Base-by-base conservation (phyloP, 2,113 vertebrate genomes). In the Hippocampus abdominalis region DNA sequence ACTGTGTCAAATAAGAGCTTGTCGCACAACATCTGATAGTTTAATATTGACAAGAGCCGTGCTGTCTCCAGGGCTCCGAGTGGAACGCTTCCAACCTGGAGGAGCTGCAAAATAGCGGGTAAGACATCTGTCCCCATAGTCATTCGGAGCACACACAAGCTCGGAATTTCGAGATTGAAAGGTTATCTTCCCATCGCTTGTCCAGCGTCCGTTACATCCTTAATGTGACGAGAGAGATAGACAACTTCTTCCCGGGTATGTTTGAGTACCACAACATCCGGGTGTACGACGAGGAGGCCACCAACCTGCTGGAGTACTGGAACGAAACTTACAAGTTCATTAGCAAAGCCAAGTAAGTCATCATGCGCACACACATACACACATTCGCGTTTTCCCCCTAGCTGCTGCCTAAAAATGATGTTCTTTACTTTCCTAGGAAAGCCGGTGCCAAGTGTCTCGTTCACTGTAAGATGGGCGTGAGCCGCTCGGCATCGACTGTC, bases 401-500 rank as follows among this genome's bases (percentile, higher is more conserved):
- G 48, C 18, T n/a, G 20, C 6, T 51, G 25, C n/a, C 51, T 1
- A 8, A 49, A 40, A 20, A 5, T 2, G 12, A 1, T 27, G 51
- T 16, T 57, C 12, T 10, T 62, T 10, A 11, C 49, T 32, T 13
- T 48, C 1, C 6, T 29, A 99, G 96, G 87, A 98, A 98, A 89
- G 95, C 94, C 0, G 97, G 97, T 29, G 95, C 93, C 0, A 98
- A 98, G 89, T 98, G 96, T 85, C 93, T 99, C 76, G 97, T 99
- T 77, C 97, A 99, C 92, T 99, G 97, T 90, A 99, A 99, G 87
- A 99, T 98, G 97, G 97, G 97, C 0, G 95, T 99, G 86, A 99
- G 97, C 62, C 95, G 96, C 75, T 99, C 97, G 0, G 97, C 96
- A 0, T 99, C 97, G 88, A 99, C 97, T 0, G 97, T 99, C 74